Conservation (phyloP, 2,888 invertebrate genomes). For the Entomobrya multifasciata region DNA sequence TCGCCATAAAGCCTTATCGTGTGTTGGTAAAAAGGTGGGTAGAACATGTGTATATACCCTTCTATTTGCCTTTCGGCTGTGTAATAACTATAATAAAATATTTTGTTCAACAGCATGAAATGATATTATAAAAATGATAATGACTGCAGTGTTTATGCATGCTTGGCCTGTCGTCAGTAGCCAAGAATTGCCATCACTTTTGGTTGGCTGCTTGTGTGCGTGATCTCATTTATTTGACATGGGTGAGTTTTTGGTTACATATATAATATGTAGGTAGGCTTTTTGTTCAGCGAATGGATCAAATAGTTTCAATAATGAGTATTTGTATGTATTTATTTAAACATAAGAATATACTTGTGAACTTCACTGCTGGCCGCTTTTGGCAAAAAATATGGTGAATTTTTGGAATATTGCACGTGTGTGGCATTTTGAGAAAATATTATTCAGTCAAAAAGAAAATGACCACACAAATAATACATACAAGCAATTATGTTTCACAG, state of each 20-base stretch:
- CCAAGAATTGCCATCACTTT: slow-evolving; percentile 28
- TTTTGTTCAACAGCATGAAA: too few species aligned
- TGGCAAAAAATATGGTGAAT: not conserved
- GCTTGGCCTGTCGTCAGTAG: slow-evolving; percentile 33
- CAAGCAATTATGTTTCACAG: slow-evolving; percentile 22
- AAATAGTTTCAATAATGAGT: too few species aligned
- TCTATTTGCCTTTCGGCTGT: slow-evolving; percentile 52
- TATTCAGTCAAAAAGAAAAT: not conserved
- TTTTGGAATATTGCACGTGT: slow-evolving; percentile 3
- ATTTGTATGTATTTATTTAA: too few species aligned
- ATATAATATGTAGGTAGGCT: too few species aligned
- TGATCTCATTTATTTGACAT: slow-evolving; percentile 50
- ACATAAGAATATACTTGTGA: too few species aligned
- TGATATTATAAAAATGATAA: not conserved
- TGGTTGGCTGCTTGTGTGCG: slow-evolving; percentile 43
- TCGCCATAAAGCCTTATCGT: slow-evolving; percentile 56
- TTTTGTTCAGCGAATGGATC: too few species aligned
- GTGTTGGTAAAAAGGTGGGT: not conserved
- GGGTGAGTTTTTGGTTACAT: too few species aligned
- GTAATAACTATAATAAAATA: not conserved
- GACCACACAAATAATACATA: not conserved
- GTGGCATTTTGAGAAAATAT: not conserved
- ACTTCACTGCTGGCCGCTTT: too few species aligned
- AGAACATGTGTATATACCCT: not conserved
- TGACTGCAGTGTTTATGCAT: slow-evolving; percentile 49